These are phyloP conservation scores for Rhea pennata DNA, from an alignment of 2,113 vertebrate genomes.

Conservation along the genomic window DNA sequence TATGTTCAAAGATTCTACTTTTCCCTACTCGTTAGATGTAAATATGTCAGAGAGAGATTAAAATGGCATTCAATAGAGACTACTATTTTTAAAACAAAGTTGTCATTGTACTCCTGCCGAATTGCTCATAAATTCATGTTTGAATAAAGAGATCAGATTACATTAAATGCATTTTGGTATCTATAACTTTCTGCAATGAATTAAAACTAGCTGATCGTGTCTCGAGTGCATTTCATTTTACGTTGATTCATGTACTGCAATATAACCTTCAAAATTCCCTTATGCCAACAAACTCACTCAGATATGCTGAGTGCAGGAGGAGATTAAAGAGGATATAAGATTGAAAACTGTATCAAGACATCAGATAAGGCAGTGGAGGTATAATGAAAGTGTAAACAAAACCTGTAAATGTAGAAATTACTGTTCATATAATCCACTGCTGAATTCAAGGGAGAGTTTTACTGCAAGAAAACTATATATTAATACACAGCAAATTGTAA, in stretches of 20 bases:
- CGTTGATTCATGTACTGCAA: constrained; percentile 92
- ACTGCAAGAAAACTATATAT: constrained; percentile 74
- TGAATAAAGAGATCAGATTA: constrained; percentile 92
- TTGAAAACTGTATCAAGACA: constrained; percentile 85
- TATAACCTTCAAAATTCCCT: constrained; percentile 91
- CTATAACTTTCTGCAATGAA: constrained; percentile 89
- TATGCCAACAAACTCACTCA: constrained; percentile 84
- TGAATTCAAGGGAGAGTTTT: constrained; percentile 80
- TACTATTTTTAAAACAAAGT: constrained; percentile 86
- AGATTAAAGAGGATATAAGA: constrained; percentile 88
- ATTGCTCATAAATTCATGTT: constrained; percentile 87
- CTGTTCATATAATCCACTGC: constrained; percentile 79
- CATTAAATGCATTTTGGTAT: constrained; percentile 93
- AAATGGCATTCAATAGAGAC: constrained; percentile 69
- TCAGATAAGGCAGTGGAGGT: constrained; percentile 85
- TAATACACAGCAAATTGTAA: constrained; percentile 79
- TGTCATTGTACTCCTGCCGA: constrained; percentile 81
- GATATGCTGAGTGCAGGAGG: constrained; percentile 81
- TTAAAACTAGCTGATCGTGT: constrained; percentile 92
- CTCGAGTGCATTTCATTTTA: constrained; percentile 95
- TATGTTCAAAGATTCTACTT: constrained; percentile 68
- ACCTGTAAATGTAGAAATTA: constrained; percentile 79
- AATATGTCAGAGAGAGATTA: constrained; percentile 76
- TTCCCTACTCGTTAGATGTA: constrained; percentile 70
- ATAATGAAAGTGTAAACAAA: constrained; percentile 92